These are phyloP conservation scores for Ornithoptera priamus DNA, from an alignment of 2,888 invertebrate genomes.

Conservation along the genomic window DNA sequence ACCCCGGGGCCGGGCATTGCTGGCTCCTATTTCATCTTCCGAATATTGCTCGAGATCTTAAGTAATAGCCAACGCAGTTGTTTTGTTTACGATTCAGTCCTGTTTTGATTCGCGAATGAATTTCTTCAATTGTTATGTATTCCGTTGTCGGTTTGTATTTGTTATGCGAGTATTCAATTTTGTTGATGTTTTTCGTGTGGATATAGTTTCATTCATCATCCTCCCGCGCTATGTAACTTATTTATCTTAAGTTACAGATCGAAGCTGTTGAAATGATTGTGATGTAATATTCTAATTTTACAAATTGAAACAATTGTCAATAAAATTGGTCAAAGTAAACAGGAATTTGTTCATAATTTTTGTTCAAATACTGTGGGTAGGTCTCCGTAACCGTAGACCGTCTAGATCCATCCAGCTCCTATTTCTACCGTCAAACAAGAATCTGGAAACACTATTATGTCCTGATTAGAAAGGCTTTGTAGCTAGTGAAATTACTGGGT, in stretches of 20 bases:
- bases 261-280: neutral
- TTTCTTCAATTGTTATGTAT: constrained; percentile 11
- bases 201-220: neutral
- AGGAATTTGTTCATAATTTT: no score
- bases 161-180: neutral
- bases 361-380: no score
- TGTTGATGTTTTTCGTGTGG: neutral
- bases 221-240: neutral
- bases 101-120: neutral
- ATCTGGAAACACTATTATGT: no score
- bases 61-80: constrained; percentile 9
- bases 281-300: no score
- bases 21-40: constrained; percentile 14
- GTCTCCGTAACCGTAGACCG: no score
- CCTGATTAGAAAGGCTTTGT: no score
- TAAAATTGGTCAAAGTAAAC: no score
- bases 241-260: neutral
- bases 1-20: constrained; percentile 5
- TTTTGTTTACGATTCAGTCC: neutral
- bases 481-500: no score
- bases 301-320: no score
- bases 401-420: no score
- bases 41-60: neutral
- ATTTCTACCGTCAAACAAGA: no score
- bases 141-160: neutral